A percentile compares a stretch with the other conserved stretches of the same genome.
Evolutionary conservation across 2,888 invertebrate genomes (phyloP).

Genomic region (Dryocosmus kuriphilus): DNA sequence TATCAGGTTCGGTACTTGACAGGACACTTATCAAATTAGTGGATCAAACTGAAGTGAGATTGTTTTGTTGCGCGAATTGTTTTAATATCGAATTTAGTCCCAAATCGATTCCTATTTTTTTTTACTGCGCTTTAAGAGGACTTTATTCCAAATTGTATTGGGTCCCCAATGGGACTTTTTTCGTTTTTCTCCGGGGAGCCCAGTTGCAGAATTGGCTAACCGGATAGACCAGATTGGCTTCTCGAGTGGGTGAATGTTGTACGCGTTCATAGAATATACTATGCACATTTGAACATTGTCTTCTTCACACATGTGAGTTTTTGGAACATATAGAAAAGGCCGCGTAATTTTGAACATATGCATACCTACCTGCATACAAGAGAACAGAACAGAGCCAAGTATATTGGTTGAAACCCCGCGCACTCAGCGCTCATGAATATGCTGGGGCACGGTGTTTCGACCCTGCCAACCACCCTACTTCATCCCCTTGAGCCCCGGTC

Average conservation of each 20-base stretch:
- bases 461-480: constrained; percentile 64
- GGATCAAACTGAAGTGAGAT: too few relatives aligned
- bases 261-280: not conserved
- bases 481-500: constrained; percentile 65
- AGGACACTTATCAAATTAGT: too few relatives aligned
- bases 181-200: too few relatives aligned
- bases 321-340: constrained; percentile 27
- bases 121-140: too few relatives aligned
- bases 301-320: constrained; percentile 11
- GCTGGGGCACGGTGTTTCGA: constrained; percentile 70
- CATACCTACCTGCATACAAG: constrained; percentile 26
- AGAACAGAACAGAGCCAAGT: constrained; percentile 57
- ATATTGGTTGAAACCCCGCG: constrained; percentile 73
- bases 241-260: not conserved
- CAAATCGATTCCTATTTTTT: too few relatives aligned
- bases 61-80: too few relatives aligned
- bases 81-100: too few relatives aligned
- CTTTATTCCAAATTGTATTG: too few relatives aligned
- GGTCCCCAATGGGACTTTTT: too few relatives aligned
- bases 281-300: not conserved
- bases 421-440: constrained; percentile 75
- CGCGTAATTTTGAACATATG: constrained; percentile 9
- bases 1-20: too few relatives aligned
- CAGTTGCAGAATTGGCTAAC: not conserved
- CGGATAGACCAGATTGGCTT: not conserved